phyloP scores from a whole-genome alignment of 2,113 vertebrate genomes.

The Oryctolagus cuniculus region mOryCun1.1 NC_091447.1:67431001-67431500 shows the following conservation, averaged over 20 bases:
- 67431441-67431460: too few relatives aligned
- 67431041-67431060: conserved; percentile 3
- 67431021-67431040: neutral
- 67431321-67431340: neutral
- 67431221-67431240: neutral
- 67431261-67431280: neutral
- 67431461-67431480: too few relatives aligned
- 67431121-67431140: neutral
- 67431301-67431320: neutral
- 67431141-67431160: neutral
- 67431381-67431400: neutral
- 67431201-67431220: neutral
- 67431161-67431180: neutral
- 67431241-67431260: too few relatives aligned
- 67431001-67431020: neutral
- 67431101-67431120: neutral
- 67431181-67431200: neutral
- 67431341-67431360: neutral
- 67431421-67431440: neutral
- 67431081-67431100: neutral
- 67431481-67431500: too few relatives aligned
- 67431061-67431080: neutral
- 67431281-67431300: neutral
- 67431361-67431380: neutral
- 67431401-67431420: neutral